Evolutionary conservation across 2,113 vertebrate genomes (phyloP), one percentile per base, ranked within the genome.

Genomic region (Rhinichthys klamathensis): DNA sequence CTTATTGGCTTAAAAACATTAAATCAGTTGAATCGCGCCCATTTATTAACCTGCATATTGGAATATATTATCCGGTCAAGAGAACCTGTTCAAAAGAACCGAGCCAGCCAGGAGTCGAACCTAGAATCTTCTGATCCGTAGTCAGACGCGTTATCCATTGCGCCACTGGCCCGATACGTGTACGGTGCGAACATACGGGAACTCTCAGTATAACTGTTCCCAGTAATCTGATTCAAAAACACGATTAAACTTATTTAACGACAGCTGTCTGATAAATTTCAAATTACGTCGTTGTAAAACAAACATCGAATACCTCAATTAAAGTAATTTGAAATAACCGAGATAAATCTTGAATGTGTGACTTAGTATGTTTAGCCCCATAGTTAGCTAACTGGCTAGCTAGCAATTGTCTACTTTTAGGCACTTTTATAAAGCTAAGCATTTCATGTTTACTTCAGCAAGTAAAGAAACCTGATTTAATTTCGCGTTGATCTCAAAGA

Each of bases 41-140:
- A 56, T 51, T 15, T 49, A 51, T 15, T 51, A 15, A 51, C 13
- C 49, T 51, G 4, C 49, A 5, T 16, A 51, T 4, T 16, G 49
- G 49, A 51, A 51, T 16, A 49, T 49, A 41, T n/a, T n/a, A n/a
- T n/a, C n/a, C 41, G 9, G 41, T 41, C 8, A 41, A 41, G 7
- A 9, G 41, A 41, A 41, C 9, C 41, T 2, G 41, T 10, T 69
- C 23, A 1, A 80, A 80, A 81, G 16, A 32, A 4, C 2, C 93
- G 91, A 95, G 94, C 94, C 93, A 95, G 95, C 95, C 95, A 96
- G 95, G 94, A 96, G 94, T 96, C 94, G 93, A 96, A 96, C 94
- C 95, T 96, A 92, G 94, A 96, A 95, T 95, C 94, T 95, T 95
- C 94, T 95, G 95, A 96, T 95, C 94, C 94, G 94, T 95, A 96